A percentile compares a stretch with the other conserved stretches of the same genome.
Evolutionary conservation across 2,888 invertebrate species (phyloP).

Genomic region (Patella depressa): DNA sequence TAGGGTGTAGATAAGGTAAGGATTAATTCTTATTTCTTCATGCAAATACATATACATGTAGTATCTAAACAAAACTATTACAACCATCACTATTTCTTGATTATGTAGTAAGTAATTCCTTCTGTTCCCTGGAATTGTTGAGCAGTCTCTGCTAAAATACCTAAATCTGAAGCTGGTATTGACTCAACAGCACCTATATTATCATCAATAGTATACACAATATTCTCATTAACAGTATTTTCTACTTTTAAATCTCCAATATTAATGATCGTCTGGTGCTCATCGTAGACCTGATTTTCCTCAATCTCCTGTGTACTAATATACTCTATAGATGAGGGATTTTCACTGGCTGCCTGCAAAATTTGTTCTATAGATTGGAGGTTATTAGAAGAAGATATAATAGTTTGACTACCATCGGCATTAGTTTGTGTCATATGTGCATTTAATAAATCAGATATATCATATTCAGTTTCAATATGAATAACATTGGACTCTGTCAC

Average conservation of each 20-base stretch:
- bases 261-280: not conserved
- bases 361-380: conserved; percentile 6
- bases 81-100: not conserved
- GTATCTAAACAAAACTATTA: no score
- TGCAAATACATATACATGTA: no score
- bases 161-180: conserved; percentile 6
- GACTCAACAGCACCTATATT: not conserved
- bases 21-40: no score
- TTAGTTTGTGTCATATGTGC: conserved; percentile 8
- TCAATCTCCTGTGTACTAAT: not conserved
- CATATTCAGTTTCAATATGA: not conserved
- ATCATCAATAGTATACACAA: conserved; percentile 4
- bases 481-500: not conserved
- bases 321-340: not conserved
- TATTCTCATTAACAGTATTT: not conserved
- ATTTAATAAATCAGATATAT: not conserved
- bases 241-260: not conserved
- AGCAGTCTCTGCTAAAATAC: not conserved
- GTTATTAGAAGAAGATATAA: not conserved
- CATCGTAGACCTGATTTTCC: not conserved
- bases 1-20: no score
- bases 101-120: not conserved
- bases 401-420: not conserved
- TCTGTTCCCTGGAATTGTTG: not conserved
- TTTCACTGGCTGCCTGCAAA: not conserved